Evolutionary conservation across 2,113 vertebrate genomes (phyloP), one percentile per base, ranked within the genome.

Genomic region (Tichodroma muraria): DNA sequence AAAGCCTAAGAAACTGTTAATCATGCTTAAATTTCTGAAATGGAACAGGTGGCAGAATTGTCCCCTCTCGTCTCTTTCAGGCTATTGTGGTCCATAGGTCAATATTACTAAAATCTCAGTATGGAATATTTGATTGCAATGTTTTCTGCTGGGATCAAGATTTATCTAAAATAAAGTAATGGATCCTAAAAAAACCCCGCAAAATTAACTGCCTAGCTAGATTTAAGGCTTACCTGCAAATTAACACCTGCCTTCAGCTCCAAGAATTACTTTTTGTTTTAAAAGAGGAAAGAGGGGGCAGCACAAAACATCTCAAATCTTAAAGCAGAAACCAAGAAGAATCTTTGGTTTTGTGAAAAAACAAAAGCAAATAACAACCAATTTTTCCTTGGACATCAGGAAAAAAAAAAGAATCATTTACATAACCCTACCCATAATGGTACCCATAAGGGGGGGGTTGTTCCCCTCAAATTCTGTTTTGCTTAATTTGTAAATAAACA

Each of bases 321-420:
- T 53, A 80, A 64, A 64, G 6, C 9, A 77, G 31, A 73, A 86
- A 33, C 16, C 6, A 44, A 3, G 1, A 25, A 35, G 4, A 68
- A 13, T 9, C 7, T 64, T 68, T 40, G 22, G 44, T 91, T 56
- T 23, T 31, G 11, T 49, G 10, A 37, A 85, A 82, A 73, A n/a
- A 2, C 4, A 28, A 47, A 65, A n/a, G 0, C 3, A 24, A 53
- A 56, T 53, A 16, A 3, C 0, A 2, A 45, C 2, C 15, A 20
- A 19, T 18, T 57, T 75, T 59, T 80, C 5, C 19, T 42, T 60
- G 16, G 6, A 42, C 13, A 56, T 28, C 1, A 42, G 57, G 72
- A 35, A 21, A 79, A 70, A 71, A 30, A 33, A 13, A 28, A 64
- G 2, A 50, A 13, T 42, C 0, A 52, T 64, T 76, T 68, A 59